Percentiles rank a stretch among this genome's conserved stretches.
Conservation (phyloP, 2,888 invertebrate genomes). For the Drosophila stalkeri region DNA sequence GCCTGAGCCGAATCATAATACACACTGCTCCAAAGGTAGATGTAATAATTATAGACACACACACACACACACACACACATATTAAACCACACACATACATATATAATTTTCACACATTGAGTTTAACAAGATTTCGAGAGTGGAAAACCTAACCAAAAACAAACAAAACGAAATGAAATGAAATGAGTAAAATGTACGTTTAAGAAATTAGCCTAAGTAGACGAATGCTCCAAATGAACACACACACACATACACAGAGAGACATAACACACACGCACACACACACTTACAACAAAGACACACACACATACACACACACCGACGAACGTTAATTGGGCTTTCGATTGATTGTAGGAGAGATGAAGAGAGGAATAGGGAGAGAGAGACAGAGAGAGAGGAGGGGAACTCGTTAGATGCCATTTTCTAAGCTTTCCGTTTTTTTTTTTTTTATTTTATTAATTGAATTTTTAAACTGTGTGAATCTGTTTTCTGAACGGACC, state of each 20-base stretch:
- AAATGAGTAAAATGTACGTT: constrained; percentile 60
- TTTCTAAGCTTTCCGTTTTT: constrained; percentile 29
- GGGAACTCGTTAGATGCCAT: constrained; percentile 50
- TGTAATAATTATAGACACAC: constrained; percentile 71
- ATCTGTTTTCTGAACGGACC: constrained; percentile 28
- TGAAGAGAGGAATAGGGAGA: no score
- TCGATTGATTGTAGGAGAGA: constrained; percentile 40
- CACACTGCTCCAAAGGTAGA: constrained; percentile 80
- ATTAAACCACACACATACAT: not conserved
- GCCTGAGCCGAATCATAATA: constrained; percentile 43
- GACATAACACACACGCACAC: constrained; percentile 22
- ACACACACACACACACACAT: constrained; percentile 17
- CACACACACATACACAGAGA: constrained; percentile 26
- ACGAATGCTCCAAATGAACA: constrained; percentile 74
- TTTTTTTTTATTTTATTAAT: constrained; percentile 14
- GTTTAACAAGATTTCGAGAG: constrained; percentile 54
- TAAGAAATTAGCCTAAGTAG: constrained; percentile 79
- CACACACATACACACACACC: constrained; percentile 22
- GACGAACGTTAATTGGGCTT: constrained; percentile 40
- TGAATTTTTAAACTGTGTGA: constrained; percentile 38
- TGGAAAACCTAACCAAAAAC: constrained; percentile 34
- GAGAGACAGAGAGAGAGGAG: not conserved
- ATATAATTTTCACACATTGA: constrained; percentile 67
- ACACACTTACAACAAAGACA: constrained; percentile 16
- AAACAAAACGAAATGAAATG: constrained; percentile 60